Base-by-base conservation (phyloP, 2,113 vertebrate species). In the Struthidea cinerea region DNA sequence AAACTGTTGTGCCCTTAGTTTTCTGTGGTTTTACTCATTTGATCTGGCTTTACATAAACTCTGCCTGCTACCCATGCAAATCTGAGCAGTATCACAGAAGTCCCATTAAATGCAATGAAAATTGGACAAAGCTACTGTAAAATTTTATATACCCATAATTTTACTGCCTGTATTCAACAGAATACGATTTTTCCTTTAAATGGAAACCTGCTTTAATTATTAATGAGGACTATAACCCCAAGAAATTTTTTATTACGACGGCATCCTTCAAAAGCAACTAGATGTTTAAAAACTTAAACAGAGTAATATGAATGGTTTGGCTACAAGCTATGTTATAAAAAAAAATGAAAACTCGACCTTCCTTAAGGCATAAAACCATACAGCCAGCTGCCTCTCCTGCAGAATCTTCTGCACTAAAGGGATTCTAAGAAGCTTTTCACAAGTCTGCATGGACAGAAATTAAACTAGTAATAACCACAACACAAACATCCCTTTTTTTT, bases 91-190 rank as follows among this genome's bases (percentile, higher is more conserved):
- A 87, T 64, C 74, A 85, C 35, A 0, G 30, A 85, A 91, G 42
- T 83, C 75, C 39, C 35, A 94, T 71, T 90, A 96, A 87, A 80
- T 33, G 60, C 63, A 93, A 76, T 52, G 64, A 90, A 96, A 95
- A 96, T 17, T 87, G 71, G 90, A 85, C 55, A 96, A 94, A 95
- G 68, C 85, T 86, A 94, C 79, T 59, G 82, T 90, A 92, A 95
- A 94, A 95, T 94, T 84, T 94, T 90, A 93, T 90, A 86, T 52
- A 81, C 47, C 52, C 8, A 22, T 91, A 85, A 93, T 88, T 94
- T 94, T 88, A 77, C 59, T 75, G 92, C 75, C 71, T 67, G 20
- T 84, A 70, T 84, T 95, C 71, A 94, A 60, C 39, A 33, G 87
- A 90, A 91, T 35, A 19, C 42, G 68, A 50, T 77, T 75, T 63